These are phyloP conservation scores for Tenthredo notha DNA, from an alignment of 2,888 invertebrate genomes.

Conservation along the genomic window DNA sequence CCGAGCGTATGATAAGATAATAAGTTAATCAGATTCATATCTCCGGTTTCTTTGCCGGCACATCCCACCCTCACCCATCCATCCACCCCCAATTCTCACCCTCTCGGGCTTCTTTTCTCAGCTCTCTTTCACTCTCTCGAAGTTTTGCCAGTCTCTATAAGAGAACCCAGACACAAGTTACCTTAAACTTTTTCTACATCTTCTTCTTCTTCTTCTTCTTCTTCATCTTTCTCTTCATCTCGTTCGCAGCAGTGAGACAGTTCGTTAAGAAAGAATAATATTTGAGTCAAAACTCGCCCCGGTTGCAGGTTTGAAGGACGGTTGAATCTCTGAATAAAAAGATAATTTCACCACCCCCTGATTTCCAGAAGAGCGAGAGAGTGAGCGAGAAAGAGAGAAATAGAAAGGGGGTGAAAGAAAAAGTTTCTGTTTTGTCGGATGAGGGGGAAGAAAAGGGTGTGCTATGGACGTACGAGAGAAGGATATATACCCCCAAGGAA, in stretches of 20 bases:
- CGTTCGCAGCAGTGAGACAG: slow-evolving; percentile 57
- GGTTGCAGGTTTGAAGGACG: slow-evolving; percentile 32
- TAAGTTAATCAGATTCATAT: slow-evolving; percentile 59
- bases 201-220: slow-evolving; percentile 17
- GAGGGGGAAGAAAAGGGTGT: not conserved
- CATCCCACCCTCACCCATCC: not conserved
- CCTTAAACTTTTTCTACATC: slow-evolving; percentile 2
- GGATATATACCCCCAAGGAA: slow-evolving; percentile 10
- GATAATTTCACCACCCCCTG: not conserved
- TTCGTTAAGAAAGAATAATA: slow-evolving; percentile 67
- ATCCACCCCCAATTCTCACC: slow-evolving; percentile 34
- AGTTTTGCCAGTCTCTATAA: slow-evolving; percentile 47
- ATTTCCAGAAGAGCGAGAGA: not conserved
- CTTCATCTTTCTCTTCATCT: not conserved
- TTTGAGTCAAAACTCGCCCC: slow-evolving; percentile 58
- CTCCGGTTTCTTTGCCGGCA: slow-evolving; percentile 45
- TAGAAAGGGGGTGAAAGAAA: not conserved
- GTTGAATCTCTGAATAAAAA: slow-evolving; percentile 20
- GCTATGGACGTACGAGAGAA: not conserved
- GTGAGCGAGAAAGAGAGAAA: not conserved
- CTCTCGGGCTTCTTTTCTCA: slow-evolving; percentile 22
- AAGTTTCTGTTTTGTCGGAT: slow-evolving; percentile 12
- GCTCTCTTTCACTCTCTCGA: slow-evolving; percentile 45
- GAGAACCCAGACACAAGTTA: slow-evolving; percentile 43
- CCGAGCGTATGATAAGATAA: slow-evolving; percentile 53